Base-by-base conservation (phyloP, 2,797 vertebrate species). In the Micropoecilia bifurca region DNA sequence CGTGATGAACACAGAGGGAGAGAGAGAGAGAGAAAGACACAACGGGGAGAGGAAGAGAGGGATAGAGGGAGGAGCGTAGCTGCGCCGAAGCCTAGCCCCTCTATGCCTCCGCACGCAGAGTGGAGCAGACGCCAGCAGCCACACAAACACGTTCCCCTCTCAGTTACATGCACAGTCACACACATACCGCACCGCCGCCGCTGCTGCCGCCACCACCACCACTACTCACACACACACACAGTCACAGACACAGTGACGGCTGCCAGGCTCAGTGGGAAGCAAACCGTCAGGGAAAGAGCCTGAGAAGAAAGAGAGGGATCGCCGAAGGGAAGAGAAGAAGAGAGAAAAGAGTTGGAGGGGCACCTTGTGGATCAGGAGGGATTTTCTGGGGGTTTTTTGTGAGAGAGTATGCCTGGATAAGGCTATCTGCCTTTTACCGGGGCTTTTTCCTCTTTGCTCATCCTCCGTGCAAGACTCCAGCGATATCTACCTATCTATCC, bases 51-150 rank as follows among this genome's bases (percentile, higher is more conserved):
- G 50, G 73, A 82, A 77, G 80, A 77, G 87, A 86, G 90, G 72
- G 79, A 85, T 76, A 18, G 81, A 83, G 86, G 96, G 96, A 95
- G 97, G 96, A 96, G 95, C 96, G 88, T 95, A 91, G 96, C 95
- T 96, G 95, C 95, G 96, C 95, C 95, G 96, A 94, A 96, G 96
- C 96, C 96, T 90, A 97, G 96, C 93, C 97, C 96, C 95, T 89
- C 93, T 93, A 92, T 96, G 95, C 96, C 96, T 95, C 96, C 95
- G 88, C 97, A 96, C 96, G 95, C 96, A 97, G 95, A 96, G 96
- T 95, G 93, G 96, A 96, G 96, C 96, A 97, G 96, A 96, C 97
- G 95, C 96, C 96, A 94, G 94, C 95, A 94, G 87, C 89, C 91
- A 90, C 93, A 95, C 91, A 92, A 92, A 94, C 91, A 92, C 91